Conservation (phyloP, 2,888 invertebrate genomes). For the Graphium colonna region DNA sequence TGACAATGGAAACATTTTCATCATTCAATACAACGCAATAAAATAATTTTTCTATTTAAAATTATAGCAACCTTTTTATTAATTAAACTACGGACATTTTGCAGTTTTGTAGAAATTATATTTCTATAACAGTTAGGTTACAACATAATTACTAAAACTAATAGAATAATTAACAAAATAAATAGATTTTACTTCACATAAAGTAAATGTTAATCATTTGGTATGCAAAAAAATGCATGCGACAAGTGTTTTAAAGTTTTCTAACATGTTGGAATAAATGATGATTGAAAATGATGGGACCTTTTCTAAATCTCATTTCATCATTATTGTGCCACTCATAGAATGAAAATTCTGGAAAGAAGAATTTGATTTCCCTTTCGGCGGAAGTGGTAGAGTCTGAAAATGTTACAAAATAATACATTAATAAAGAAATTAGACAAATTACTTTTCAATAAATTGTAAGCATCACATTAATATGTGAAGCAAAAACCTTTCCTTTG, state of each 20-base stretch:
- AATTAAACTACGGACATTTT: too few relatives aligned
- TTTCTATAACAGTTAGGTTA: constrained; percentile 33
- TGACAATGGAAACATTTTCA: too few relatives aligned
- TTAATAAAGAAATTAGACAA: not conserved
- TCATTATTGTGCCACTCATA: constrained; percentile 82
- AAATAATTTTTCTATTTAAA: too few relatives aligned
- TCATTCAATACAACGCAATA: too few relatives aligned
- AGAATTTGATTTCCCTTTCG: constrained; percentile 87
- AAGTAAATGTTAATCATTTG: not conserved
- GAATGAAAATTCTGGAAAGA: constrained; percentile 90
- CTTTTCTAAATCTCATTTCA: constrained; percentile 69
- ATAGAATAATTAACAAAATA: constrained; percentile 23
- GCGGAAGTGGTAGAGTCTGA: constrained; percentile 88
- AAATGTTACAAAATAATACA: constrained; percentile 36
- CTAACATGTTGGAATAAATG: constrained; percentile 77
- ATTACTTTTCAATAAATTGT: not conserved
- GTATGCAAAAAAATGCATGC: not conserved
- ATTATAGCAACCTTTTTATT: too few relatives aligned
- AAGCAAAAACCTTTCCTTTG: not conserved
- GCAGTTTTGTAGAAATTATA: constrained; percentile 36
- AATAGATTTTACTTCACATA: constrained; percentile 3
- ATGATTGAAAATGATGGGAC: constrained; percentile 75
- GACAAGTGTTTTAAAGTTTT: constrained; percentile 41
- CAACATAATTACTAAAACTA: too few relatives aligned
- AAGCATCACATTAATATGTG: too few relatives aligned